Percentiles rank a stretch among this genome's conserved stretches.
phyloP scores from a whole-genome alignment of 2,797 vertebrate genomes.

The Ceryle rudis region DNA sequence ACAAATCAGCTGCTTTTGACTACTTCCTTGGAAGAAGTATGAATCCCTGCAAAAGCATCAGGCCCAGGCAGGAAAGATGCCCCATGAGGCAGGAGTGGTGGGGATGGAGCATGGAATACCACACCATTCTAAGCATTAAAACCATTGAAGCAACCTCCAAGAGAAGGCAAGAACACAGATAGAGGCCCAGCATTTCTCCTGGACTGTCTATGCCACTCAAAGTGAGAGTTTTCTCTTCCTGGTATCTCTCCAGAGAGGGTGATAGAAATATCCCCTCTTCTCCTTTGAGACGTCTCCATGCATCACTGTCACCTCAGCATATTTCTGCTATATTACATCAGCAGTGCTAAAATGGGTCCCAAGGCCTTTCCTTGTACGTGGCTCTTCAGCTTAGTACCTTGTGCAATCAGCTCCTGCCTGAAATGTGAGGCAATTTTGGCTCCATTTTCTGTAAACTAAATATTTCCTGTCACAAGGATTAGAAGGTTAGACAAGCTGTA shows the following conservation, averaged over 20 bases:
- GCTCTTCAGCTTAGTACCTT: background rate
- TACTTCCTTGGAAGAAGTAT: background rate
- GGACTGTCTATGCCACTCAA: background rate
- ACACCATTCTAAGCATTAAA: background rate
- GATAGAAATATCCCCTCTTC: background rate
- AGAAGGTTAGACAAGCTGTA: background rate
- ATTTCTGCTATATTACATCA: background rate
- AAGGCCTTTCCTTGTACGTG: background rate
- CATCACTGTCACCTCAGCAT: accelerated
- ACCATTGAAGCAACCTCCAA: background rate
- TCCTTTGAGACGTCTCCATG: background rate
- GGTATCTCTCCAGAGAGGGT: accelerated
- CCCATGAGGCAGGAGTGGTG: background rate
- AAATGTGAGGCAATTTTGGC: background rate
- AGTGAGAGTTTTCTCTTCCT: background rate
- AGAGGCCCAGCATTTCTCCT: background rate
- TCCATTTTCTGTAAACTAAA: background rate
- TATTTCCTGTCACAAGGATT: background rate
- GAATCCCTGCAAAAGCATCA: background rate
- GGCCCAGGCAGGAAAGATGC: background rate
- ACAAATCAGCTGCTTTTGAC: background rate
- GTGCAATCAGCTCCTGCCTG: background rate
- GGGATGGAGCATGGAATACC: background rate
- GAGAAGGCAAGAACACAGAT: background rate
- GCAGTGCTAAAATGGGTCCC: background rate